Conservation (phyloP, 2,797 vertebrate genomes). For the Premnoplex brunnescens region DNA sequence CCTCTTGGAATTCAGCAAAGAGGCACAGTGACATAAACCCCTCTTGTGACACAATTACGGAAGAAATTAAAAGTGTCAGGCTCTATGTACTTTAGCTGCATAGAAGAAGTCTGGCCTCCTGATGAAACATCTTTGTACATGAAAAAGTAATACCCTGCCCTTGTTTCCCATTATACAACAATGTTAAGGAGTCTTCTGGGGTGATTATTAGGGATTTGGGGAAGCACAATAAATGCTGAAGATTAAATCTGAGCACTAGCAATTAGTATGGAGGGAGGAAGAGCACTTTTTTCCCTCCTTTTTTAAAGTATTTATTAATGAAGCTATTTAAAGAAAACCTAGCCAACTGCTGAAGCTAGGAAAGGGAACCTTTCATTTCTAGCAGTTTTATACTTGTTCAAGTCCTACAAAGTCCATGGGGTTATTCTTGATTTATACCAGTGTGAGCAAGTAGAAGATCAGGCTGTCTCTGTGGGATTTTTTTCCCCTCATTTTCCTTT, state of each 20-base stretch:
- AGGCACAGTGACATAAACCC: slow-evolving; percentile 63
- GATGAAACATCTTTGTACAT: slow-evolving; percentile 72
- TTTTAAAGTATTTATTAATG: slow-evolving; percentile 62
- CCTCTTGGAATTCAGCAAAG: slow-evolving; percentile 67
- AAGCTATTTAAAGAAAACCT: slow-evolving; percentile 60
- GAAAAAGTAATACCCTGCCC: slow-evolving; percentile 73
- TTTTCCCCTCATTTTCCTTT: slow-evolving; percentile 40
- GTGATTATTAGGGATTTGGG: slow-evolving; percentile 73
- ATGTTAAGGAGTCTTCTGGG: slow-evolving; percentile 73
- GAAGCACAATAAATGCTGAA: slow-evolving; percentile 68
- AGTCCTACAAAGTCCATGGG: slow-evolving; percentile 45
- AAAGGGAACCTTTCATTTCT: slow-evolving; percentile 64
- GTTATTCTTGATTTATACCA: slow-evolving; percentile 59
- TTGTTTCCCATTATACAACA: slow-evolving; percentile 74
- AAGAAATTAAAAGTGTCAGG: slow-evolving; percentile 76
- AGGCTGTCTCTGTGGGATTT: slow-evolving; percentile 50
- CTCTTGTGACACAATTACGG: slow-evolving; percentile 69
- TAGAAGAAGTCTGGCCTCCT: slow-evolving; percentile 68
- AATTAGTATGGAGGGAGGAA: slow-evolving; percentile 67
- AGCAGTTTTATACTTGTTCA: slow-evolving; percentile 55
- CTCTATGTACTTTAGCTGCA: slow-evolving; percentile 61
- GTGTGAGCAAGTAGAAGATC: slow-evolving; percentile 53
- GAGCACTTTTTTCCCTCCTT: not conserved
- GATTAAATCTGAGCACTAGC: slow-evolving; percentile 68
- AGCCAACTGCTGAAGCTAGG: slow-evolving; percentile 44